phyloP scores from a whole-genome alignment of 1,140 invertebrate species.

The Zaprionus africanus region DNA sequence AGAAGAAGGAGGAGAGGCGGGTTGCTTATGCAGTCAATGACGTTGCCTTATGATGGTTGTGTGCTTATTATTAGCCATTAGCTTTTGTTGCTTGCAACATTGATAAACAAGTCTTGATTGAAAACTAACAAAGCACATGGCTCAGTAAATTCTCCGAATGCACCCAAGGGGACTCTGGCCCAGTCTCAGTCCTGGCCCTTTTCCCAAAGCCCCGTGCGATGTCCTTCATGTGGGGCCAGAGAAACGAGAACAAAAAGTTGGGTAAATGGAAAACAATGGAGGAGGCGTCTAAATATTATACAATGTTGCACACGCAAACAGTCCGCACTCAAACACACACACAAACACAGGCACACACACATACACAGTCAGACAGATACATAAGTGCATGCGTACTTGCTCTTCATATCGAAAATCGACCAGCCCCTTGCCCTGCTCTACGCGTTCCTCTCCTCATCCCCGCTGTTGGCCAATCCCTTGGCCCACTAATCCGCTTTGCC shows the following conservation, averaged over 20 bases:
- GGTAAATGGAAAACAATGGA: conserved; percentile 52
- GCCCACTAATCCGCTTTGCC: conserved; percentile 43
- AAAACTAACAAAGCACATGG: conserved; percentile 75
- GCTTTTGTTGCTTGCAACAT: conserved; percentile 69
- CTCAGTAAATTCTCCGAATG: conserved; percentile 62
- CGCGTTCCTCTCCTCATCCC: neutral
- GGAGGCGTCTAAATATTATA: conserved; percentile 56
- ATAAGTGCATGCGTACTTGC: neutral
- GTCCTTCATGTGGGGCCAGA: conserved; percentile 24
- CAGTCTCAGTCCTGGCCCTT: neutral
- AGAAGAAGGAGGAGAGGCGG: neutral
- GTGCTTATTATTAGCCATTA: conserved; percentile 70
- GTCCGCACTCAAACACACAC: conserved; percentile 20
- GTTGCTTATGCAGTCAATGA: conserved; percentile 19
- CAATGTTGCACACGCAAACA: conserved; percentile 35
- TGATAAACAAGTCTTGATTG: conserved; percentile 77
- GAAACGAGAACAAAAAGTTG: conserved; percentile 20
- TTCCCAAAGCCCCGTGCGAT: neutral
- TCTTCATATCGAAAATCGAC: conserved; percentile 6
- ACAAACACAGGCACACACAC: conserved; percentile 5
- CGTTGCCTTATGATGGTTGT: conserved; percentile 20
- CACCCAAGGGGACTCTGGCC: conserved; percentile 41
- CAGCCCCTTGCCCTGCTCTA: neutral
- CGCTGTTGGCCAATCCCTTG: conserved; percentile 18
- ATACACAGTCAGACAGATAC: neutral